A percentile compares a stretch with the other conserved stretches of the same genome.
Conservation (phyloP, 2,888 invertebrate genomes). For the Polia nebulosa region DNA sequence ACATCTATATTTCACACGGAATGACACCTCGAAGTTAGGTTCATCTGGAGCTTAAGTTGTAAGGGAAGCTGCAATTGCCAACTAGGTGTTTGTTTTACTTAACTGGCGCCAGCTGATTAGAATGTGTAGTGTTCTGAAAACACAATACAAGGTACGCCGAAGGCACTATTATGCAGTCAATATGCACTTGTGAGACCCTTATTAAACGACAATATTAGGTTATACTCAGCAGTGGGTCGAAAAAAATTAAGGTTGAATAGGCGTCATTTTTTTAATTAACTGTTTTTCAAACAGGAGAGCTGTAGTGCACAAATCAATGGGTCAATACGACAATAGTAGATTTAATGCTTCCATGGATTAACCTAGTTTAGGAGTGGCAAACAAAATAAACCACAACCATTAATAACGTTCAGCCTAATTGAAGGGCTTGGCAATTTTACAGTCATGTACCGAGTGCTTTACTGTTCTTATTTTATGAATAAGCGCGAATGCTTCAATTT, state of each 20-base stretch:
- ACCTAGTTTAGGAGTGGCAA: constrained; percentile 1
- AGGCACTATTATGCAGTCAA: not conserved
- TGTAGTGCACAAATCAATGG: not conserved
- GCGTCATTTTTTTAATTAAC: not conserved
- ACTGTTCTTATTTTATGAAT: constrained; percentile 7
- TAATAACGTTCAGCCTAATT: constrained; percentile 21
- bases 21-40: not conserved
- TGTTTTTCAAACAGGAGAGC: not conserved
- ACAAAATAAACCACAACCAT: not conserved
- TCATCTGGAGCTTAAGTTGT: not conserved
- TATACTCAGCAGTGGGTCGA: not conserved
- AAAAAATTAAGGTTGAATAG: not conserved
- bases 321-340: not conserved
- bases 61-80: constrained; percentile 1
- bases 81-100: not conserved
- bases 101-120: constrained; percentile 15
- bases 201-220: constrained; percentile 3
- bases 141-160: not conserved
- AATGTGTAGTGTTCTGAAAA: not conserved
- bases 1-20: not conserved
- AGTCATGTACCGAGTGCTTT: not conserved
- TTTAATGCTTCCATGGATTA: constrained; percentile 11
- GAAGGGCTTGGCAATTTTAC: constrained; percentile 14
- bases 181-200: not conserved
- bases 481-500: constrained; percentile 1